Evolutionary conservation across 2,797 vertebrate species (phyloP), one percentile per base, ranked within the genome.

Genomic region (Cacajao melanocephalus): DNA sequence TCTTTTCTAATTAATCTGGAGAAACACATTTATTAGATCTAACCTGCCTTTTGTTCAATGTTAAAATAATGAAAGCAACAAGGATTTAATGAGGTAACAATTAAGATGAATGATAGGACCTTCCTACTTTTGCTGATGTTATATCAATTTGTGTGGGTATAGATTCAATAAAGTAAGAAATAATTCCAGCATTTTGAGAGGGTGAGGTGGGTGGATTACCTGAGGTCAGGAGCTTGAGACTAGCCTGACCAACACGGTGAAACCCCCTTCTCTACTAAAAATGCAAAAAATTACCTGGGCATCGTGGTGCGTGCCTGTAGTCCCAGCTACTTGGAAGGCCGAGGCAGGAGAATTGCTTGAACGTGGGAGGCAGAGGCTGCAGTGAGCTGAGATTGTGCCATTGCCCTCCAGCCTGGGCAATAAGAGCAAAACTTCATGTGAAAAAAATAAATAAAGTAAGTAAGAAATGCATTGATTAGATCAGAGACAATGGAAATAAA

Each of bases 51-150:
- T 96, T 73, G 36, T 79, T 94, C 39, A 86, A 22, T 72, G 87
- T 86, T 81, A 91, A 96, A 95, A 83, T 84, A 90, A 94, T 95
- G 30, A 95, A 84, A 87, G 44, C 48, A 87, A 58, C 58, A 91
- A 81, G 75, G 24, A 30, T 91, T 92, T 93, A 93, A 90, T 58
- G 96, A 95, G 50, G 84, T 57, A 88, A 88, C 90, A 94, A 97
- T 96, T 90, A 90, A 94, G 84, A 75, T 93, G 86, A 93, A 87
- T 79, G 61, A 75, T 67, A 55, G 36, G 70, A 80, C 61, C 67
- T 76, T 64, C 41, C 41, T 20, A 55, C 44, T 48, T 94, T 88
- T 87, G 64, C 67, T 92, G 86, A 44, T 88, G 33, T 61, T 80
- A 72, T 79, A 95, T 97, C 39, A 82, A 0, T 94, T 72, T 90